Base-by-base conservation (phyloP, 2,888 invertebrate genomes). In the Archips xylosteana region DNA sequence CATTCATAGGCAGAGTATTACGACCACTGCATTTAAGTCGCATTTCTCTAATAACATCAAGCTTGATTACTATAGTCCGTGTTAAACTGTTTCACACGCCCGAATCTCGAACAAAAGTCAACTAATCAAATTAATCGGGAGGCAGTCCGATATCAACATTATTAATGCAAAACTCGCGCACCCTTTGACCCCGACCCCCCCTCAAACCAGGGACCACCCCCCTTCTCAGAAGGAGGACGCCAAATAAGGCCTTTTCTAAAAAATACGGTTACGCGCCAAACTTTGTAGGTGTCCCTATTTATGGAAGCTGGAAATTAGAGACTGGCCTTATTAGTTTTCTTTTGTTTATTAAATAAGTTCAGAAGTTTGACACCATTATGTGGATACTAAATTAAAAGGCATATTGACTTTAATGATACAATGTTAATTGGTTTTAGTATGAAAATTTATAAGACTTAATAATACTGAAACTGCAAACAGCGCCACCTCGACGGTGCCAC, bases 61-160 rank as follows among this genome's bases (percentile, higher is more conserved):
- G 9, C 32, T 57, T 57, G 32, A 57, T 57, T 57, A 32, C 32
- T 36, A 60, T 39, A 39, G 60, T 60, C 39, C n/a, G 23, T 2
- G 57, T 45, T 47, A 34, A 45, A 47, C 32, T 63, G 65, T 51
- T 61, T 68, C 61, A 63, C 72, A 73, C 78, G 79, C 81, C 83
- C 62, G 34, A 82, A 86, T 87, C 81, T 81, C 76, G 83, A 89
- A 87, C 83, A 87, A 84, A 88, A 91, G 85, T 85, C 87, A 91
- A 91, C 89, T 93, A 92, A 94, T 94, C 91, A 91, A 92, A 92
- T 92, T 94, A 92, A 93, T 92, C 89, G 89, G 84, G 85, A 92
- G 87, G 86, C 88, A 83, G 88, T 83, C 90, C 89, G 91, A 93
- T 92, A 93, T 89, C 92, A 91, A 90, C 91, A 94, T 94, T 94